Evolutionary conservation across 2,797 vertebrate species (phyloP), one percentile per base, ranked within the genome.

Genomic region (Esox lucius): DNA sequence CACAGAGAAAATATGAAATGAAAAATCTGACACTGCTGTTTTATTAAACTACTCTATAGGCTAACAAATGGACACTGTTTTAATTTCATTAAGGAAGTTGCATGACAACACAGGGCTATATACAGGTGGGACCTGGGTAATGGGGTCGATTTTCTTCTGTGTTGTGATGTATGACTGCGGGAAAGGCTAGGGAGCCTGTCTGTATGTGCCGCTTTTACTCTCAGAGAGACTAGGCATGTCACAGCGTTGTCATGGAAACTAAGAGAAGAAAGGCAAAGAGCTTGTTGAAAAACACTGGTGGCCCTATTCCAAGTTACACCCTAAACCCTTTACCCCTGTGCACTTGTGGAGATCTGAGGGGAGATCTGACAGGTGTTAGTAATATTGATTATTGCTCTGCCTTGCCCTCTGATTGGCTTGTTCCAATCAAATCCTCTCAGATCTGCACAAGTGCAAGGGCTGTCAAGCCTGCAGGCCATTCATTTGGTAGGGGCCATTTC

Each of bases 191-290:
- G 68, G 81, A 87, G 77, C 75, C 74, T 80, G 85, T 74, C 75
- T 80, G 85, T 74, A 86, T 90, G 90, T 92, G 85, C 84, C 65
- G 91, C 28, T 33, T 73, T 39, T 68, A 51, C 46, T 81, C 74
- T 75, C 61, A 65, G 89, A 91, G 90, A 91, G 76, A 78, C 87
- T 78, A 78, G 86, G 87, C 88, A 91, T 91, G 85, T 91, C 92
- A 84, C 84, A 81, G 79, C 42, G 93, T 95, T 89, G 91, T 92
- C 93, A 95, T 95, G 91, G 94, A 93, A 95, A 95, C 94, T 90
- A 83, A 79, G 83, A 90, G 86, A 92, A 92, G 90, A 94, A 93
- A 93, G 87, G 84, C 86, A 16, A 16, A 5, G 86, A 84, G 92
- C 88, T 86, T 89, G 91, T 89, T 90, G 82, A 85, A 88, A 46